Evolutionary conservation across 2,888 invertebrate species (phyloP).

Genomic region (Adelognathus sp.): DNA sequence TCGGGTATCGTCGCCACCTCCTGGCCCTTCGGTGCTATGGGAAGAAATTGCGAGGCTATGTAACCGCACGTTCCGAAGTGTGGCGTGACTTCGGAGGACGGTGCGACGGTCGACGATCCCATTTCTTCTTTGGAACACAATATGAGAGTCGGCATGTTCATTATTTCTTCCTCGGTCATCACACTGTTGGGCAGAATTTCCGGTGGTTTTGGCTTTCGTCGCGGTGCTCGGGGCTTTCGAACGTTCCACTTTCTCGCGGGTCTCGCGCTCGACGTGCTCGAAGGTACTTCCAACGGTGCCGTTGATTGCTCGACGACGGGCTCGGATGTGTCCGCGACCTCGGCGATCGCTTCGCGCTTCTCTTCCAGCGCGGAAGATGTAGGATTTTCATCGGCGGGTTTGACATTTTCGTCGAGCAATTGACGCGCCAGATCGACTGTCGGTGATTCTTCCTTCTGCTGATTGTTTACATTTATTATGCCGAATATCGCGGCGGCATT

Average conservation of each 20-base stretch:
- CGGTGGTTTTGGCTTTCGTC: constrained; percentile 10
- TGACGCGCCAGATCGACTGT: neutral
- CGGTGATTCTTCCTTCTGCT: constrained; percentile 30
- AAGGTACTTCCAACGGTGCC: neutral
- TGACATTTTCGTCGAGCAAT: neutral
- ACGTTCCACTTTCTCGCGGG: constrained; percentile 22
- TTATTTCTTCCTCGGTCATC: constrained; percentile 64
- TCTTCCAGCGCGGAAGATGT: neutral
- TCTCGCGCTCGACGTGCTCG: neutral
- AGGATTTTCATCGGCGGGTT: neutral
- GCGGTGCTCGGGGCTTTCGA: constrained; percentile 22
- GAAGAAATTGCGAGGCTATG: constrained; percentile 67
- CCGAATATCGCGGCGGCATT: constrained; percentile 78
- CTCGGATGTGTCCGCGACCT: constrained; percentile 3
- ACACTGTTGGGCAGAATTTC: constrained; percentile 6
- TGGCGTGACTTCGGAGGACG: neutral
- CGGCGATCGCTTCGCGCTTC: neutral
- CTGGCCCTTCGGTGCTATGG: constrained; percentile 71
- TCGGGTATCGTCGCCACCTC: constrained; percentile 12
- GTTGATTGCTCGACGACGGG: neutral
- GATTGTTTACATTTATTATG: constrained; percentile 76
- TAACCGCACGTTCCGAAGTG: constrained; percentile 29
- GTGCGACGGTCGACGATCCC: constrained; percentile 2
- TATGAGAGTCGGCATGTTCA: constrained; percentile 72
- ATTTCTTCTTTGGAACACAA: constrained; percentile 72